Conservation (phyloP, 1,140 invertebrate genomes). For the Drosophila navojoa region DNA sequence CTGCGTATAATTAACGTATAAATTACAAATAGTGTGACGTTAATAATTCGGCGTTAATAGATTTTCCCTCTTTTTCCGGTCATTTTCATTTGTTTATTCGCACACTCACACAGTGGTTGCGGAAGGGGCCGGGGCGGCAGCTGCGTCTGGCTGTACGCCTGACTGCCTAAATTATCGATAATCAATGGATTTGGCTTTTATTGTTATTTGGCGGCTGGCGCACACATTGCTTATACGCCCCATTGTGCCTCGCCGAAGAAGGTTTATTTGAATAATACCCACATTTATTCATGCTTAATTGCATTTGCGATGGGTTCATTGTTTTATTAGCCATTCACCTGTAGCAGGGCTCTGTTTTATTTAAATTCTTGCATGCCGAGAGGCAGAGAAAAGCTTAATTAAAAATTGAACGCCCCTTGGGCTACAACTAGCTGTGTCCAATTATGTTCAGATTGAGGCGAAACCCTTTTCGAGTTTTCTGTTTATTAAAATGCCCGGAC, state of each 20-base stretch:
- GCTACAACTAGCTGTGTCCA: constrained; percentile 32
- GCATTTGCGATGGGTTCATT: constrained; percentile 48
- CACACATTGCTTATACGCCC: constrained; percentile 39
- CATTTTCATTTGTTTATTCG: constrained; percentile 63
- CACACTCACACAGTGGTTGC: constrained; percentile 32
- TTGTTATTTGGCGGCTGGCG: constrained; percentile 46
- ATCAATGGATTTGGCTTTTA: constrained; percentile 77
- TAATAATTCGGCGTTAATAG: constrained; percentile 81
- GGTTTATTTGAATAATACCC: constrained; percentile 67
- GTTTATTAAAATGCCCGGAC: constrained; percentile 65
- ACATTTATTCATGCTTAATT: constrained; percentile 71
- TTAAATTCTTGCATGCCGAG: too few species aligned
- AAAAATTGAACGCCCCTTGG: constrained; percentile 49
- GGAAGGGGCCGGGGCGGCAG: constrained; percentile 8
- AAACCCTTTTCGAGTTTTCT: constrained; percentile 40
- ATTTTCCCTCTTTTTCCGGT: constrained; percentile 74
- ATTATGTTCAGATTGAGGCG: constrained; percentile 20
- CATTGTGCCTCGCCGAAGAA: constrained; percentile 39
- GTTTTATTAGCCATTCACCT: constrained; percentile 26
- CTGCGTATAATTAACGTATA: constrained; percentile 77
- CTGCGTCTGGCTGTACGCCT: constrained; percentile 30
- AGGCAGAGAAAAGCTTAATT: constrained; percentile 54
- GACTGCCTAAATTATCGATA: constrained; percentile 73
- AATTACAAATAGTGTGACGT: constrained; percentile 80
- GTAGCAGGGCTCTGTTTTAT: neutral